A percentile compares a stretch with the other conserved stretches of the same genome.
phyloP scores from a whole-genome alignment of 2,797 vertebrate genomes.

The Phrynocephalus guinanensis region DNA sequence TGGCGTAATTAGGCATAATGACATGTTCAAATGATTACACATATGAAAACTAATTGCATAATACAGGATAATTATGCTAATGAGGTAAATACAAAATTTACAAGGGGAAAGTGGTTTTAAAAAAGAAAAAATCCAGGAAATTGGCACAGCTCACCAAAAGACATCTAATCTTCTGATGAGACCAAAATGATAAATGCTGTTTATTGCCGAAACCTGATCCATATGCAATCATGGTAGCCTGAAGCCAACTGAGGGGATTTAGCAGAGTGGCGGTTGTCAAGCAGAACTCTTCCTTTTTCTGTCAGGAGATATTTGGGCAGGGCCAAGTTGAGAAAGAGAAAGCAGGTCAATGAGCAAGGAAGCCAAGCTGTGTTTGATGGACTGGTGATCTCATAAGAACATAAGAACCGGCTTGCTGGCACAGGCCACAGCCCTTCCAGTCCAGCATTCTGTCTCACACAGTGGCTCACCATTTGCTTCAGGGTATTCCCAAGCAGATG shows the following conservation, averaged over 20 bases:
- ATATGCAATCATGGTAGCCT: neutral
- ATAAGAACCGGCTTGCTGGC: no score
- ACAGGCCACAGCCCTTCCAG: no score
- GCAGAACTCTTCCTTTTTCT: neutral
- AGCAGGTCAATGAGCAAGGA: no score
- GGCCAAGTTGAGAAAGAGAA: no score
- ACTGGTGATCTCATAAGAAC: no score
- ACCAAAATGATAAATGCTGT: neutral
- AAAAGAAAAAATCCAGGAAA: constrained; percentile 42
- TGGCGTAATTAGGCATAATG: constrained; percentile 71
- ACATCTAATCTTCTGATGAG: neutral
- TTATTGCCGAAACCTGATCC: neutral
- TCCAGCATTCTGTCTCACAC: no score
- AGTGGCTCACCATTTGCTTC: no score
- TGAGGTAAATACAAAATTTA: constrained; percentile 70
- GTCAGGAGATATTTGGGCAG: no score
- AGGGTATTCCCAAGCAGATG: no score
- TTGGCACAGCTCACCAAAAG: constrained; percentile 6
- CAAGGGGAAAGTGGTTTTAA: constrained; percentile 38
- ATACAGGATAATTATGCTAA: constrained; percentile 70
- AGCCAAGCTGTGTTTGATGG: no score
- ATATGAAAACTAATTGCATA: constrained; percentile 72
- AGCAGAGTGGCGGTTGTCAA: no score
- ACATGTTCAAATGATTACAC: constrained; percentile 75
- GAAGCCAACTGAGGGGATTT: no score